Conservation (phyloP, 2,113 vertebrate genomes). For the Neofelis nebulosa region DNA sequence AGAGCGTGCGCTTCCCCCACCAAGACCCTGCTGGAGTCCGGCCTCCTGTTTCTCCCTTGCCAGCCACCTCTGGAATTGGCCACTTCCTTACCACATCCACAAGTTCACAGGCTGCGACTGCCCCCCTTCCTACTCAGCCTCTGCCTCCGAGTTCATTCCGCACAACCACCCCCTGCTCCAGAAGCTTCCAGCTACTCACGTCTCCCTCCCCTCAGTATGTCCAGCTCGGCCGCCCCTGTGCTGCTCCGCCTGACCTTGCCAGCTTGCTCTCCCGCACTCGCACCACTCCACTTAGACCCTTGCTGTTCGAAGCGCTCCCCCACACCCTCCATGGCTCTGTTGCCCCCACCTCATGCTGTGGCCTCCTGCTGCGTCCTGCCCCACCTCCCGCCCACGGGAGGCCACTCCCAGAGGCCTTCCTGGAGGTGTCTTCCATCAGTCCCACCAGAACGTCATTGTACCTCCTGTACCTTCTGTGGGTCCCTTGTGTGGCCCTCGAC, state of each 20-base stretch:
- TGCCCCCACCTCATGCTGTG: neutral
- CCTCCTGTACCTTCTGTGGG: neutral
- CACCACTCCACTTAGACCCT: neutral
- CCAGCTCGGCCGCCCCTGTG: neutral
- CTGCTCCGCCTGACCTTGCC: neutral
- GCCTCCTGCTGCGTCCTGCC: neutral
- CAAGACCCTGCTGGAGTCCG: neutral
- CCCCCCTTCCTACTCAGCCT: neutral
- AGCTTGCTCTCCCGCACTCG: neutral
- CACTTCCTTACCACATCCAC: neutral
- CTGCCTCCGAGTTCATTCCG: neutral
- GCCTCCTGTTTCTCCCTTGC: neutral
- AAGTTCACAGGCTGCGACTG: neutral
- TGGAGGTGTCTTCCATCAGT: neutral
- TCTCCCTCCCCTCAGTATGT: neutral
- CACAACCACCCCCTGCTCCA: neutral
- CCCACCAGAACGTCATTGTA: neutral
- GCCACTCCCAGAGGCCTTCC: neutral
- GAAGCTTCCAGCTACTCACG: neutral
- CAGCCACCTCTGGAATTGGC: neutral
- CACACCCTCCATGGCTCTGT: neutral
- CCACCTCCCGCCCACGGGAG: neutral
- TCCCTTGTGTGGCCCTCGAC: neutral
- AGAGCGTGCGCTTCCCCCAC: neutral
- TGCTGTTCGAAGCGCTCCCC: neutral